phyloP scores from a whole-genome alignment of 2,113 vertebrate species.

The Lamprologus ornatipinnis region DNA sequence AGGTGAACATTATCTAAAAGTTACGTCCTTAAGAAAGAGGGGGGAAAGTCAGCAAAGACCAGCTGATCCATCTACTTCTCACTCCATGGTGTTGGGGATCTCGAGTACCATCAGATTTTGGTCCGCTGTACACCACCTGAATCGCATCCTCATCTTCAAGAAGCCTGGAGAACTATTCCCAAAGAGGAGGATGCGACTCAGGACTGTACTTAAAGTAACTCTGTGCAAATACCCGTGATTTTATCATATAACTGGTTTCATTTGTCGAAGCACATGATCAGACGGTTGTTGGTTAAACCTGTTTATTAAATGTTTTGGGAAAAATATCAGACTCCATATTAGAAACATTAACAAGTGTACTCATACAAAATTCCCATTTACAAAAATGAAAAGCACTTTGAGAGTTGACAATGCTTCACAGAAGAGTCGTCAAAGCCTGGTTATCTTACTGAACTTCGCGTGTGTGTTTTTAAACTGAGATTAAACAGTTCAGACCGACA shows the following conservation, averaged over 20 bases:
- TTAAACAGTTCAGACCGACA: background rate
- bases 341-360: constrained; percentile 67
- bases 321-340: constrained; percentile 48
- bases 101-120: background rate
- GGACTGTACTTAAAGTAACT: background rate
- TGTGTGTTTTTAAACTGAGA: background rate
- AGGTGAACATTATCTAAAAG: background rate
- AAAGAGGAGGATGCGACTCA: background rate
- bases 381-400: constrained; percentile 39
- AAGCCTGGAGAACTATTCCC: background rate
- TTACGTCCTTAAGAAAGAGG: background rate
- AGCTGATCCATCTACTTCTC: background rate
- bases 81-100: background rate
- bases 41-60: background rate
- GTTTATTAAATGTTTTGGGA: constrained; percentile 81
- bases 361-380: constrained; percentile 29
- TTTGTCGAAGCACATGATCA: background rate
- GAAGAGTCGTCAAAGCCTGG: background rate
- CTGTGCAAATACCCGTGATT: background rate
- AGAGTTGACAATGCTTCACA: background rate
- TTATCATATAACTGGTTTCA: background rate
- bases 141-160: background rate
- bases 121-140: background rate
- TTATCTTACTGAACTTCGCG: background rate
- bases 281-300: background rate